Base-by-base conservation (phyloP, 2,797 vertebrate species). In the Lepilemur ruficaudatus region DNA sequence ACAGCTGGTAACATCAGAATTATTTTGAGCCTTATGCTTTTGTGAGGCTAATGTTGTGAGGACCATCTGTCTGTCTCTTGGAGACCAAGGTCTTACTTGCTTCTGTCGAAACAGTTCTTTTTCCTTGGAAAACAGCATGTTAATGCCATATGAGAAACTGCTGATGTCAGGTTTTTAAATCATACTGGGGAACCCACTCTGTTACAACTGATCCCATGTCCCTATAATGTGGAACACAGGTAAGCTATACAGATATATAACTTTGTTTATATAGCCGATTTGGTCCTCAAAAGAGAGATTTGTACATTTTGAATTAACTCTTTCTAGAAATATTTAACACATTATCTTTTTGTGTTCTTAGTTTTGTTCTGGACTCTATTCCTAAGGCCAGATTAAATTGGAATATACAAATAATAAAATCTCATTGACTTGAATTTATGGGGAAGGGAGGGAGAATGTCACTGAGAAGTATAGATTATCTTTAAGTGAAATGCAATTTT, bases 1-100 rank as follows among this genome's bases (percentile, higher is more conserved):
- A 93, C 81, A 96, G 79, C 84, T 89, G 69, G 89, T 96, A 93
- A 52, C 61, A 76, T 88, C 73, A 95, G 97, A 97, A 95, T 97
- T 95, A 91, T 91, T 96, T 96, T 76, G 79, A 97, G 79, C 55
- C 35, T 94, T 85, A 76, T 67, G 82, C 93, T 97, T 93, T 94
- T 92, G 63, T 93, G 84, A 94, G 80, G 95, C 94, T 86, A 94
- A 96, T 78, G 41, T 82, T 84, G 75, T 79, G 73, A 94, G 78
- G 91, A 95, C 91, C 93, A 96, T 94, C 92, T 97, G 78, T 93
- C 72, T 89, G 73, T 48, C 38, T 96, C 55, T 95, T 91, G 85
- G 94, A 82, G 73, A 93, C 82, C 86, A 38, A 72, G 57, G 59
- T 86, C 48, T 61, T 93, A 82, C 94, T 95, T 92, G 55, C 28